phyloP scores from a whole-genome alignment of 2,797 vertebrate genomes.

The Mycteria americana region DNA sequence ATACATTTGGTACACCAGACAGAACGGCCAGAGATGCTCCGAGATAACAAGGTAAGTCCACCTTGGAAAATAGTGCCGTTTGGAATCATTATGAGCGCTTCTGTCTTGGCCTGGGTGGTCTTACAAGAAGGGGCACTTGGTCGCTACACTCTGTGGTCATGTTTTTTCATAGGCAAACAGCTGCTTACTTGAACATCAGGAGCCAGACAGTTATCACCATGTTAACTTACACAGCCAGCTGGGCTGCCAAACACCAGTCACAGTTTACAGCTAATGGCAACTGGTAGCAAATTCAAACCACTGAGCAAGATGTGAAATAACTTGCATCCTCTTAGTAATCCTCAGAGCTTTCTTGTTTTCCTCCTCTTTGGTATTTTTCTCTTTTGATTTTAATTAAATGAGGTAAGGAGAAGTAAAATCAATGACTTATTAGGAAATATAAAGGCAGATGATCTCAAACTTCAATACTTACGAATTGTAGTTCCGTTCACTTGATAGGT shows the following conservation, averaged over 20 bases:
- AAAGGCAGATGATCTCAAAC: not conserved
- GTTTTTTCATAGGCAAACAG: not conserved
- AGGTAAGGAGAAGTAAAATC: not conserved
- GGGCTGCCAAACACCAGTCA: not conserved
- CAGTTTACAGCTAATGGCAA: not conserved
- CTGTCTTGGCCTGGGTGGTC: not conserved
- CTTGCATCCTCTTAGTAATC: not conserved
- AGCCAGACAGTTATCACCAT: not conserved
- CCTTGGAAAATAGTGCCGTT: not conserved
- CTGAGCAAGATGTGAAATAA: not conserved
- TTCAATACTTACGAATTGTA: conserved; percentile 79
- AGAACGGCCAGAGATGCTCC: not conserved
- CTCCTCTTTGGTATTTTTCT: not conserved
- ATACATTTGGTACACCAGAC: not conserved
- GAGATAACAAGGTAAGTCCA: not conserved
- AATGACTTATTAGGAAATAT: not conserved
- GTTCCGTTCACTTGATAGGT: conserved; percentile 81
- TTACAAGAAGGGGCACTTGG: not conserved
- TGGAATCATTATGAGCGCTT: not conserved
- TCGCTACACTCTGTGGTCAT: not conserved
- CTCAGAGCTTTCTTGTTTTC: not conserved
- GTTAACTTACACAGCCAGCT: not conserved
- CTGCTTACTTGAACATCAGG: not conserved
- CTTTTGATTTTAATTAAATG: not conserved
- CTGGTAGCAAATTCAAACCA: not conserved